Evolutionary conservation across 2,113 vertebrate species (phyloP).

Genomic region (Pipra filicauda): DNA sequence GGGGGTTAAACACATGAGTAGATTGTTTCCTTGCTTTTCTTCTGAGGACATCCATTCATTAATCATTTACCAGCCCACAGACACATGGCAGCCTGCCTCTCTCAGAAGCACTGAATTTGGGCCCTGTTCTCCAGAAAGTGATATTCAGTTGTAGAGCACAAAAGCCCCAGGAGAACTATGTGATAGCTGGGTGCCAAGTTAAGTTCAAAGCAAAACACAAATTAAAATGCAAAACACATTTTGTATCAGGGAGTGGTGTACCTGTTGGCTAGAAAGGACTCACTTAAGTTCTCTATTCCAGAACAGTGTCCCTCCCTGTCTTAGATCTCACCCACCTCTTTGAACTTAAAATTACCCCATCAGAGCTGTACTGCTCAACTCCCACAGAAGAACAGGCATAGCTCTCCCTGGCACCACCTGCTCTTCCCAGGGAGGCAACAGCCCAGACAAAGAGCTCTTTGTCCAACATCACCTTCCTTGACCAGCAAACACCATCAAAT

Average conservation of each 20-base stretch:
- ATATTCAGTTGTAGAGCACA: neutral
- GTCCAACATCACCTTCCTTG: neutral
- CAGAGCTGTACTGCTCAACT: neutral
- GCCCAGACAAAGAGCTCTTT: neutral
- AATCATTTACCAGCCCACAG: neutral
- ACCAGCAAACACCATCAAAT: neutral
- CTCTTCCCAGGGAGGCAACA: neutral
- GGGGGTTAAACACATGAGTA: neutral
- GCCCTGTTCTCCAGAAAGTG: neutral
- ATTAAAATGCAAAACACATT: neutral
- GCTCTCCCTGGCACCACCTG: neutral
- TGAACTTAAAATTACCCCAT: neutral
- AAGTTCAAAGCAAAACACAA: conserved; percentile 29
- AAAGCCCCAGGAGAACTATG: neutral
- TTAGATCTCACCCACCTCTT: conserved; percentile 2
- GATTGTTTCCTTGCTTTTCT: neutral
- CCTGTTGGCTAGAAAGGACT: neutral
- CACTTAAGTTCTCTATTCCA: neutral
- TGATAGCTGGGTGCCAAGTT: neutral
- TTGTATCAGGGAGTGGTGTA: conserved; percentile 2
- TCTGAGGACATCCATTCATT: neutral
- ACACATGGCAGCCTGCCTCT: neutral
- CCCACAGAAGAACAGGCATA: neutral
- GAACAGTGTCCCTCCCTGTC: neutral
- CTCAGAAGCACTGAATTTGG: neutral